Evolutionary conservation across 2,113 vertebrate species (phyloP).

Genomic region (Ceuthmochares aereus): DNA sequence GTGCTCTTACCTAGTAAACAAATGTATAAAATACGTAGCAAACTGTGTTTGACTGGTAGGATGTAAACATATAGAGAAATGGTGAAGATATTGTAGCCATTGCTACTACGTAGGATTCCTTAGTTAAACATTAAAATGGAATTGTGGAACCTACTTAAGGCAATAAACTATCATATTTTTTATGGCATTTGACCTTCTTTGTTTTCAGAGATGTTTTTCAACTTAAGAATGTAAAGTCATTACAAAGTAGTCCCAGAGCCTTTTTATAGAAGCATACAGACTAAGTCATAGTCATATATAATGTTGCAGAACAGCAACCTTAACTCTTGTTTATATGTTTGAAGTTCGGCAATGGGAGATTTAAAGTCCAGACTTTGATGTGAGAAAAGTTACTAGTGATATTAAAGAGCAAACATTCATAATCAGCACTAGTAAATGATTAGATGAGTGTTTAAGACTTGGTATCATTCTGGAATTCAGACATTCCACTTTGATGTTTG

Average conservation of each 20-base stretch:
- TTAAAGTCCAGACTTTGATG: neutral
- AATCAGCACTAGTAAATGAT: neutral
- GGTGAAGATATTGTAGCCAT: neutral
- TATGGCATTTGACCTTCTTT: neutral
- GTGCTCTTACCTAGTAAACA: neutral
- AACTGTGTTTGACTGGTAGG: accelerated
- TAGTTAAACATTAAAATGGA: neutral
- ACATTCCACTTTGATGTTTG: neutral
- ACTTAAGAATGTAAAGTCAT: neutral
- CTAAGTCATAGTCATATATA: neutral
- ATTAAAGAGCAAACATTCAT: neutral
- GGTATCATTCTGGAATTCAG: neutral
- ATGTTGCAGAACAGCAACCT: neutral
- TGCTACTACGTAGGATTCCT: neutral
- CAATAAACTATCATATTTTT: neutral
- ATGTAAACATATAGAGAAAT: neutral
- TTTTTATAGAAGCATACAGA: neutral
- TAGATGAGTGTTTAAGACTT: neutral
- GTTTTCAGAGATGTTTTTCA: neutral
- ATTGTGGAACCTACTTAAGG: neutral
- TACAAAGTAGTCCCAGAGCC: neutral
- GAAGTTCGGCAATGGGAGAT: neutral
- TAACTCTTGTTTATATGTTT: neutral
- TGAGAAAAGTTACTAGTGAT: neutral
- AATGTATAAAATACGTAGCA: neutral